Percentiles rank a stretch among this genome's conserved stretches.
Evolutionary conservation across 2,113 vertebrate genomes (phyloP).

Genomic region (Crypturellus undulatus): DNA sequence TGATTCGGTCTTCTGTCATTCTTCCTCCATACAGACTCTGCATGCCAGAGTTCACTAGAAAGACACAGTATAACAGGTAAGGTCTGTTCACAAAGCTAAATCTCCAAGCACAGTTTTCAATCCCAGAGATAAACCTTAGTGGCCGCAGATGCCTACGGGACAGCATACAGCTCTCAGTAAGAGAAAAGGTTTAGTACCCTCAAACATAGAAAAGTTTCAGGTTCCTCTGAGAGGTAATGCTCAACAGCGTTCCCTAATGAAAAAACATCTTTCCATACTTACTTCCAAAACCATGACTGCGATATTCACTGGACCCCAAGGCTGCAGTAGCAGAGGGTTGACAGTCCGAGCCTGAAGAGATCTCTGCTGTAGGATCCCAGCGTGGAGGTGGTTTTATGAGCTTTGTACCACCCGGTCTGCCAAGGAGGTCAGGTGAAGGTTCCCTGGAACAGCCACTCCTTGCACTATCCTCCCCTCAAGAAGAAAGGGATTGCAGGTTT

Average conservation of each 20-base stretch:
- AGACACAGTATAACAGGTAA: neutral
- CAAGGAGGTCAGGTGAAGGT: slow-evolving; percentile 34
- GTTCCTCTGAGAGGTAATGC: neutral
- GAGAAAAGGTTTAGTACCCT: neutral
- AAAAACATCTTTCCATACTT: neutral
- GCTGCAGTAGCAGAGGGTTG: slow-evolving; percentile 9
- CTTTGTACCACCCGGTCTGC: slow-evolving; percentile 59
- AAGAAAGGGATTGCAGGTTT: neutral
- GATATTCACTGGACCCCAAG: slow-evolving; percentile 63
- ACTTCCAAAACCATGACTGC: slow-evolving; percentile 77
- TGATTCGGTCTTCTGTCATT: slow-evolving; percentile 77
- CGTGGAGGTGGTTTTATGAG: slow-evolving; percentile 16
- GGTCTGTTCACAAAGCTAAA: neutral
- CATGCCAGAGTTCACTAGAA: slow-evolving; percentile 56
- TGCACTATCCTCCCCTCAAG: neutral
- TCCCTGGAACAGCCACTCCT: neutral
- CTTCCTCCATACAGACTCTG: slow-evolving; percentile 81
- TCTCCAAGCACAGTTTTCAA: neutral
- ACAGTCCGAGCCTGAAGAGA: neutral
- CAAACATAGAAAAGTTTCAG: neutral
- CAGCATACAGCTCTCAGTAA: neutral
- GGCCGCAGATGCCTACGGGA: neutral
- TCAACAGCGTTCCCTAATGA: neutral
- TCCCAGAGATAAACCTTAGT: neutral
- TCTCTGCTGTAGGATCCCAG: neutral